Evolutionary conservation across 2,888 invertebrate species (phyloP).

Genomic region (Agrilus cyanescens): DNA sequence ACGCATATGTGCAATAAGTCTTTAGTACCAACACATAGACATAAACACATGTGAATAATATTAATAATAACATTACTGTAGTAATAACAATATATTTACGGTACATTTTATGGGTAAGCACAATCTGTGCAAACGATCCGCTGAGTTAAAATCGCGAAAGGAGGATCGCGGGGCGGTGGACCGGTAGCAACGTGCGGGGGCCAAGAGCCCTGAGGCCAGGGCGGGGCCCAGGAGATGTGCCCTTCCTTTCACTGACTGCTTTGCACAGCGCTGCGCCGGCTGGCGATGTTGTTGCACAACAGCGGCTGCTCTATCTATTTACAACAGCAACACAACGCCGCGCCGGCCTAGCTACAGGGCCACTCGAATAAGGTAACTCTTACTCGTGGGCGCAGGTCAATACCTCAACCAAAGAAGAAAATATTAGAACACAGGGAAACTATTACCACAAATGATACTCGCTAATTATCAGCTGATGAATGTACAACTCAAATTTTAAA

Average conservation of each 20-base stretch:
- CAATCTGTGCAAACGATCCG: too few relatives aligned
- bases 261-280: conserved; percentile 26
- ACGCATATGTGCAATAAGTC: too few relatives aligned
- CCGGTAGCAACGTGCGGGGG: conserved; percentile 30
- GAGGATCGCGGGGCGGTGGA: conserved; percentile 10
- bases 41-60: too few relatives aligned
- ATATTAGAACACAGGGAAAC: too few relatives aligned
- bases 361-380: background rate
- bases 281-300: conserved; percentile 15
- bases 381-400: background rate
- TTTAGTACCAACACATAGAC: too few relatives aligned
- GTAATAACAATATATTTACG: too few relatives aligned
- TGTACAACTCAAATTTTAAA: too few relatives aligned
- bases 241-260: conserved; percentile 36
- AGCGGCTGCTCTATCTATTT: conserved; percentile 9
- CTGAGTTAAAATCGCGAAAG: conserved; percentile 4
- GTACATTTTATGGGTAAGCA: too few relatives aligned
- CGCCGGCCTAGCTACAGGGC: background rate
- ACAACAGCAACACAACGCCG: background rate
- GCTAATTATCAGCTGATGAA: too few relatives aligned
- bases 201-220: conserved; percentile 30
- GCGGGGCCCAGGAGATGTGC: conserved; percentile 36
- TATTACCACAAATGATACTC: too few relatives aligned
- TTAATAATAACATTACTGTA: too few relatives aligned
- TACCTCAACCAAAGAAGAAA: background rate